phyloP scores from a whole-genome alignment of 1,140 invertebrate genomes.

The Cyphomyrmex costatus region DNA sequence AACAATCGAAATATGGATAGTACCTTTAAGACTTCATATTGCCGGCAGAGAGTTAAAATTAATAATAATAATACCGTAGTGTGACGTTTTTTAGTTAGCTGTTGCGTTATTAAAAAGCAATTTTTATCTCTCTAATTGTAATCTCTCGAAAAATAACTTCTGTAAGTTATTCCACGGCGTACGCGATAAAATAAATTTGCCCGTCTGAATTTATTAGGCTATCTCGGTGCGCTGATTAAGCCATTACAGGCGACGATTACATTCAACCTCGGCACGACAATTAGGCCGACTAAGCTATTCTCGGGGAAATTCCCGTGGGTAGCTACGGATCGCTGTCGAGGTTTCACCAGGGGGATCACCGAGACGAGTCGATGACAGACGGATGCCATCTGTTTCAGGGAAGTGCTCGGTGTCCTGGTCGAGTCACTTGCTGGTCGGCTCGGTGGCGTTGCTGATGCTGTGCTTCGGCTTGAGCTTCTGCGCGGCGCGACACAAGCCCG shows the following conservation, averaged over 20 bases:
- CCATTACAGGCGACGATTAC: constrained; percentile 10
- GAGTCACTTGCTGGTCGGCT: constrained; percentile 88
- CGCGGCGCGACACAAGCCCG: constrained; percentile 86
- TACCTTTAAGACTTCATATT: no score
- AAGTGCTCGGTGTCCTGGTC: constrained; percentile 89
- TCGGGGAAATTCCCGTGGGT: constrained; percentile 1
- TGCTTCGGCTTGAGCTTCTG: constrained; percentile 89
- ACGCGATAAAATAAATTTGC: not conserved
- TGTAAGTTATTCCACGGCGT: not conserved
- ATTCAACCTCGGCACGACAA: constrained; percentile 18
- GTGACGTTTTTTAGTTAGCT: not conserved
- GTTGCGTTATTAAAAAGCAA: not conserved
- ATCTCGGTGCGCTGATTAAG: constrained; percentile 14
- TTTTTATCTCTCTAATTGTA: not conserved
- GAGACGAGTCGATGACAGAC: constrained; percentile 55
- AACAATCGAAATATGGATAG: no score
- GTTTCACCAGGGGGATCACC: not conserved
- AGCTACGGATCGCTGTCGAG: not conserved
- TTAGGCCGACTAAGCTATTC: constrained; percentile 32
- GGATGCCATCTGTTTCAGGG: constrained; percentile 85
- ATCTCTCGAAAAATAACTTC: not conserved
- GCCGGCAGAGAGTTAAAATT: not conserved
- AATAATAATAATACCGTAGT: not conserved
- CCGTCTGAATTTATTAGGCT: not conserved
- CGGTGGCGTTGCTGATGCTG: constrained; percentile 87